Base-by-base conservation (phyloP, 2,113 vertebrate genomes). In the Meles meles region DNA sequence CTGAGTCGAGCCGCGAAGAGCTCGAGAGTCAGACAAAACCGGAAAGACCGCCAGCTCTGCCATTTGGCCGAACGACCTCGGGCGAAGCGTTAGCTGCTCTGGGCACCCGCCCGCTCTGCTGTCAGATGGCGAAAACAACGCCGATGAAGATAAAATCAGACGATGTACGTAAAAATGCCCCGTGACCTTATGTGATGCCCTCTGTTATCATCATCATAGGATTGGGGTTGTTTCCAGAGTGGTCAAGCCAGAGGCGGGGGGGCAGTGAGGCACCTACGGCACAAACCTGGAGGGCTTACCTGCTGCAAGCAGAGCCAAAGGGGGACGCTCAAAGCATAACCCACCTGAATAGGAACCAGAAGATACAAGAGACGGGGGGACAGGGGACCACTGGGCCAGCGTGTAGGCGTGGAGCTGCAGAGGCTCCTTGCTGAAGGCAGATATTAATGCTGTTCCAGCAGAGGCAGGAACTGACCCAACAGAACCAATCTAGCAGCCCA, bases 101-200 rank as follows among this genome's bases (percentile, higher is more conserved):
- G 59, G 52, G 29, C 61, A 87, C 55, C 90, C 37, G 34, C 37
- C 67, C 88, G 59, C 82, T 93, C 52, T 71, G 11, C 63, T 85
- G 37, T 91, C 94, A 93, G 59, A n/a, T 3, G 34, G 44, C 42
- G 29, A 47, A 83, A 89, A 83, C n/a, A 90, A 42, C 4, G 34
- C 14, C 23, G 80, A 63, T 9, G 39, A 81, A 89, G 83, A 81
- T 92, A 84, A 92, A 96, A 94, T 69, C 92, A 93, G n/a, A 49
- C 69, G 86, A 52, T 27, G 44, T 44, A 49, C 23, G 47, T 83
- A 49, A 94, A 94, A 71, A 67, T 42, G 65, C 85, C 77, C 42
- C 42, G 65, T 17, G 39, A 79, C 61, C 59, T 67, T 23, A 34
- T 52, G 39, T 59, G 57, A 72, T 34, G 84, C 34, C 49, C 49